Base-by-base conservation (phyloP, 53 echinoderm and acorn worm species). In the Astropecten irregularis region DNA sequence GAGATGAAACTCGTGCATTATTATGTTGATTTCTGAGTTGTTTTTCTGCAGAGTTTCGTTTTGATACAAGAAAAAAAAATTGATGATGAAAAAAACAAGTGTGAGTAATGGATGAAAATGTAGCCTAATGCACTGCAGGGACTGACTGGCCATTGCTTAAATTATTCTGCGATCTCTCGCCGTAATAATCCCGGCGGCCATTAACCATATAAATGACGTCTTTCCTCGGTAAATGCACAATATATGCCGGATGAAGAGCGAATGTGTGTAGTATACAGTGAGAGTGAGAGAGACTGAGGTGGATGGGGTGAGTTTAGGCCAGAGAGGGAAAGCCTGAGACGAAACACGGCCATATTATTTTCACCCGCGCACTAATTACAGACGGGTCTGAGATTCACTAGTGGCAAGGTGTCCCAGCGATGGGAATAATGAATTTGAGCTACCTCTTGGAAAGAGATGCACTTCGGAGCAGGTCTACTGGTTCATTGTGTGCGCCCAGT, bases 151-250 rank as follows among this genome's bases (percentile, higher is more conserved):
- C 52, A 5, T 50, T 71, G 19, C 25, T 34, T 52, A 49, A 71
- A 71, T 71, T 71, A 53, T 71, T 53, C 53, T 53, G 33, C 32
- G 28, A 53, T 13, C 35, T 71, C 51, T 27, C n/a, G n/a, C 13
- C 7, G 53, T 71, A 71, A 52, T 53, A 71, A 71, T 51, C 53
- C 71, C 71, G n/a, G 18, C 27, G 37, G 71, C 71, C 71, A 71
- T 71, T 52, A 71, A 20, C 22, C 20, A 71, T 71, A 71, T 71
- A 71, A 50, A 71, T 71, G 53, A 71, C 53, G 71, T 32, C 10
- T 71, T 30, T 71, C 71, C 71, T 52, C 52, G 33, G 26, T 14
- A 34, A 53, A 52, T 22, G 71, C 71, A 71, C 53, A 71, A 33
- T 71, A 51, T 3, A 26, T 54, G 54, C 23, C 56, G 25, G 8